Base-by-base conservation (phyloP, 2,888 invertebrate species). In the Polymixis lichenea region DNA sequence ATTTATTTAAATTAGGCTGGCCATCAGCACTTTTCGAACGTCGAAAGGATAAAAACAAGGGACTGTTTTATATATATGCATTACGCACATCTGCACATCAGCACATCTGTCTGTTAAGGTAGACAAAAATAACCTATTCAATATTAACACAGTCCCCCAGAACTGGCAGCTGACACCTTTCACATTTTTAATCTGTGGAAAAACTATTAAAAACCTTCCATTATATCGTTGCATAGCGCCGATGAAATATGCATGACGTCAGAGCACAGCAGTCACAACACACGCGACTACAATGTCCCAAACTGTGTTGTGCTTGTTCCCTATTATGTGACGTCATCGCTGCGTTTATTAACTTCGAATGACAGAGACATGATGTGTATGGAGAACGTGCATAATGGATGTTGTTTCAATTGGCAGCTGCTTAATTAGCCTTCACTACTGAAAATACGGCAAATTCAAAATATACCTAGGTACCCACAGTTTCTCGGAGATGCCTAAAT, bases 231-330 rank as follows among this genome's bases (percentile, higher is more conserved):
- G 68, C 70, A 55, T 60, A n/a, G 55, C 25, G 15, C 51, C 61
- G 72, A 74, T 81, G 73, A 81, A 84, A 86, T 87, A 84, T 85
- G 78, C 69, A 86, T 84, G 80, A 74, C 75, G 75, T 86, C 81
- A 69, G 25, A 32, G 19, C 60, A 25, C 60, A 56, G 25, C 67
- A 75, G 81, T 56, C 77, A 68, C 70, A 73, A 72, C 19, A 72
- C n/a, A 25, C 67, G 53, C 61, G 56, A 66, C 65, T 67, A 83
- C 73, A 84, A 80, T 75, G 71, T 75, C 68, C 75, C 11, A 80
- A 68, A 68, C 70, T 61, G 46, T 65, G 65, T 55, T 67, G 82
- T 25, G 70, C 64, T 28, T 53, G 51, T 73, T 80, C 73, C 80
- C 77, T 66, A 64, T 77, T 76, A 38, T 69, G 72, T 72, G 66